Evolutionary conservation across 2,888 invertebrate genomes (phyloP), one percentile per base, ranked within the genome.

Genomic region (Lasioglossum morio): DNA sequence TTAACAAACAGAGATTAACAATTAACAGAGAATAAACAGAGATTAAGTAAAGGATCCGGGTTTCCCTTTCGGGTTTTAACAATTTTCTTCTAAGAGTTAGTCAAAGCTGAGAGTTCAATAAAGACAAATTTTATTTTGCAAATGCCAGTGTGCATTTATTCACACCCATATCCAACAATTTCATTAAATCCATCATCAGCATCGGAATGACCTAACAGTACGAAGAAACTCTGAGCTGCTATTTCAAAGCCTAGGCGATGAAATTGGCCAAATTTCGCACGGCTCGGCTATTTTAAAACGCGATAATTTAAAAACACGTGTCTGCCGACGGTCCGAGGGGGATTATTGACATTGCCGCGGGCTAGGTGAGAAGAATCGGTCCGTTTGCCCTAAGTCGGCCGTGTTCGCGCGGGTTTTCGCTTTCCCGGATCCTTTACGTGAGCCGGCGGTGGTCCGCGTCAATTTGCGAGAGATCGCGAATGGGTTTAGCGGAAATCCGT

Each of bases 391-490:
- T 14, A 7, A 10, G 53, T 12, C 37, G 53, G 70, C 37, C 27
- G 48, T 40, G 70, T 73, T 53, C 48, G 2, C 48, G 34, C 46
- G 48, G n/a, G 48, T 23, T 48, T 23, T 72, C 34, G 73, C 34
- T 34, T n/a, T 34, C 48, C 5, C 7, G 53, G 69, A 74, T 19
- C 37, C 77, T 77, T 82, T 72, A 23, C 78, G 53, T 60, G 63
- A 43, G 53, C 75, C 30, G 72, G 23, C 48, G 10, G 53, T 73
- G 81, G 73, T 81, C 81, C 74, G 43, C 81, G 81, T 48, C 81
- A 85, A 82, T 85, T 86, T 80, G 86, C 86, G 79, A 14, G 40
- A 30, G 48, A 78, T 48, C 86, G 85, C 86, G 80, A 87, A 86
- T 79, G 80, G 76, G 63, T 74, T 63, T 34, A 30, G 72, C 53